phyloP scores from a whole-genome alignment of 2,888 invertebrate genomes.

The Caenorhabditis becei region DNA sequence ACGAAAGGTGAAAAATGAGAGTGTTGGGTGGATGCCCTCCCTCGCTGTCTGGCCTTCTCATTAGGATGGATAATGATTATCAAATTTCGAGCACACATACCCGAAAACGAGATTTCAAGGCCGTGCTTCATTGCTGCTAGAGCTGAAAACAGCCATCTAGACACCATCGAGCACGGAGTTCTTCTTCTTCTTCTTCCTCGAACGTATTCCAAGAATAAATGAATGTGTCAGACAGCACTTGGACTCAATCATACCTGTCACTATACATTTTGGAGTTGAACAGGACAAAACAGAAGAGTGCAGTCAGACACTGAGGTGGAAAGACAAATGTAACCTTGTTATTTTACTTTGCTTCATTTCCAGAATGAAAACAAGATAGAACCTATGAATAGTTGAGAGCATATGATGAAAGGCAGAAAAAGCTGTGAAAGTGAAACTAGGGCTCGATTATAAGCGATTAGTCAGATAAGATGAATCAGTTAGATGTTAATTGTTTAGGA shows the following conservation, averaged over 20 bases:
- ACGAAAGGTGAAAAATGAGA: constrained; percentile 59
- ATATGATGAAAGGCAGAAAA: not conserved
- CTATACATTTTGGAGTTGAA: constrained; percentile 41
- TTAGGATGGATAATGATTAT: constrained; percentile 58
- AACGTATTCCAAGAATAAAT: not conserved
- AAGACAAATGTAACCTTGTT: constrained; percentile 27
- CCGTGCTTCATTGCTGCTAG: not conserved
- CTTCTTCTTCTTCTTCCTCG: no score
- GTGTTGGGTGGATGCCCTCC: constrained; percentile 9
- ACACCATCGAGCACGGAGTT: not conserved
- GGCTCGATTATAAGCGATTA: no score
- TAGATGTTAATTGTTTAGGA: constrained; percentile 16
- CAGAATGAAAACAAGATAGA: not conserved
- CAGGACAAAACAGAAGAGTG: not conserved
- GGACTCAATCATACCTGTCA: constrained; percentile 32
- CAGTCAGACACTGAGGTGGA: not conserved
- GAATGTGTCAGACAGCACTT: constrained; percentile 3
- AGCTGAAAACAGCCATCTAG: not conserved
- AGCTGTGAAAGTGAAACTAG: no score
- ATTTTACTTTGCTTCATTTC: constrained; percentile 9
- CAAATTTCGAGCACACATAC: constrained; percentile 37
- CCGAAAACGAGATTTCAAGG: constrained; percentile 11
- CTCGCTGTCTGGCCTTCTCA: constrained; percentile 39
- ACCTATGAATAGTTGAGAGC: not conserved
- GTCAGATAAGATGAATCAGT: no score